Base-by-base conservation (phyloP, 1,140 invertebrate species). In the Ostrea denselamellosa region DNA sequence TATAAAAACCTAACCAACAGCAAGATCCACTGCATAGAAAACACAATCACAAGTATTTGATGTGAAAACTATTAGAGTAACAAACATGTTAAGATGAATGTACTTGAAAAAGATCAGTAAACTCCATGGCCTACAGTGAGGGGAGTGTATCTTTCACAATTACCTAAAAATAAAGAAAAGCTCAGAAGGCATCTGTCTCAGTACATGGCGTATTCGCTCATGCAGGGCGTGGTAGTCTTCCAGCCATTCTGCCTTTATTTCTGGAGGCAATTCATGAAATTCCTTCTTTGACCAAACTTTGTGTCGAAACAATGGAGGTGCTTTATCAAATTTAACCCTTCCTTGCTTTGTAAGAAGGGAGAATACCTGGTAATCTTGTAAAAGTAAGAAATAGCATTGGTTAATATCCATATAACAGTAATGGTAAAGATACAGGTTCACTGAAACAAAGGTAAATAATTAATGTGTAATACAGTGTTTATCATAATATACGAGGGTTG, bases 141-240 rank as follows among this genome's bases (percentile, higher is more conserved):
- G 12, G 58, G 17, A 62, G 58, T 19, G 14, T 12, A 19, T 62
- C n/a, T 25, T 53, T 83, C 14, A 28, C 8, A n/a, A 83, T 83
- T 95, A 96, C 95, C 95, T 95, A 94, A 95, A 95, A 56, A 96
- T 95, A 85, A 95, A 94, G 90, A 95, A 91, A 28, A 96, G 90
- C 90, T 93, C 90, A 85, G 90, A 90, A 2, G 95, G 95, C 89
- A 96, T 95, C 25, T 90, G 89, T 90, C 93, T 93, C 91, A 95
- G 93, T 68, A 95, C 93, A n/a, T 91, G 85, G n/a, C 95, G 87
- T 8, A 94, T 91, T 17, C 94, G 89, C 51, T 94, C 94, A 88
- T 95, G 94, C 44, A 95, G 90, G n/a, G 92, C 92, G 25, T 93
- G 90, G 53, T 95, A 93, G 65, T 94, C 90, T 58, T 94, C 92